Base-by-base conservation (phyloP, 2,888 invertebrate species). In the Corbicula japonica region DNA sequence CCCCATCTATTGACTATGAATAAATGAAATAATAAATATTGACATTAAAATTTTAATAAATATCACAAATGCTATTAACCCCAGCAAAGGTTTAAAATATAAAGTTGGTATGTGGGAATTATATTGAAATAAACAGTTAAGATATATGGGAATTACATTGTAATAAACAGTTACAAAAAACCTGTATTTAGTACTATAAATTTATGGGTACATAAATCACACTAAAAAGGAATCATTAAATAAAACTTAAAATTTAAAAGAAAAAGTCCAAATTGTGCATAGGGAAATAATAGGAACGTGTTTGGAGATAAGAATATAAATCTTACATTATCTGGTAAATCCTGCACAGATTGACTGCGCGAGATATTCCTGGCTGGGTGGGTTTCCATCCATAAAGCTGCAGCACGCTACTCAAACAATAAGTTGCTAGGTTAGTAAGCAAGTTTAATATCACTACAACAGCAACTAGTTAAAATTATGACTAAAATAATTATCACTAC, bases 321-420 rank as follows among this genome's bases (percentile, higher is more conserved):
- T 68, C 86, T 80, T 86, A 86, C 86, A 66, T 61, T 69, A 48
- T 86, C 80, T 3, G 75, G 76, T 26, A 81, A 41, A 23, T 89
- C 89, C 66, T 89, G 88, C n/a, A 89, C 85, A 12, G 89, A 89
- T 60, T 89, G 89, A 82, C 89, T 89, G 44, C 90, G 80, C 18
- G 90, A 88, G 8, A 91, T 78, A n/a, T 84, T 73, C 50, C 84
- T 72, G 1, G 86, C 71, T n/a, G 91, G 88, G 76, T 88, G 87
- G 6, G 80, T 77, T 32, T 88, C 85, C 85, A 88, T 84, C 91
- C 91, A 91, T 65, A 91, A 63, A 28, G 80, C 80, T 2, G 91
- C 91, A 12, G 91, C 91, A 72, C 77, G 76, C 90, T 90, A 87
- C 34, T 58, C 35, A 35, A 50, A 65, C 65, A 44, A 62, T 62